Percentiles rank a stretch among this genome's conserved stretches.
These are phyloP conservation scores for Hippolais icterina DNA, from an alignment of 2,113 vertebrate species.

Conservation along the genomic window DNA sequence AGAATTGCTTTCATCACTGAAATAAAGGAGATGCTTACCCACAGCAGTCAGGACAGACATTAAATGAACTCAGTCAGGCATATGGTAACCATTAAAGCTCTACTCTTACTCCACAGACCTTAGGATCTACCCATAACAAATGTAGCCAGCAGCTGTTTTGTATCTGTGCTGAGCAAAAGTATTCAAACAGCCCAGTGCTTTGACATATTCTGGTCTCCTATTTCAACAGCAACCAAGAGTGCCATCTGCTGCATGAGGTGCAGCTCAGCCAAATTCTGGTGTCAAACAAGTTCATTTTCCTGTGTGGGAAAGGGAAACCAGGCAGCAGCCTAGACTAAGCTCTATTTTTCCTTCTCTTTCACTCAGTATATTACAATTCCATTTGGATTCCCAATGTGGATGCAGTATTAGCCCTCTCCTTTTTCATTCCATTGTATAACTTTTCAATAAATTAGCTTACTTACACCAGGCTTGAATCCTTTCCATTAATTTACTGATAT, in stretches of 20 bases:
- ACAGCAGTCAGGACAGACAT: neutral
- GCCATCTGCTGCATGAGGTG: constrained; percentile 41
- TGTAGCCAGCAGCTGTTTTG: neutral
- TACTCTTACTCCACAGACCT: neutral
- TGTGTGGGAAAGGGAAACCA: neutral
- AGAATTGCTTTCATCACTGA: neutral
- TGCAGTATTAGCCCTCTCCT: neutral
- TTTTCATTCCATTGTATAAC: neutral
- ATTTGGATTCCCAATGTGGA: neutral
- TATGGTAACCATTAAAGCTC: neutral
- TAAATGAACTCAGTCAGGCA: neutral
- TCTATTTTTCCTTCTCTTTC: neutral
- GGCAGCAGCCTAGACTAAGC: neutral
- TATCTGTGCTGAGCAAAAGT: neutral
- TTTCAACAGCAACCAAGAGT: neutral
- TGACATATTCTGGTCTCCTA: neutral
- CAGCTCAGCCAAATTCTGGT: neutral
- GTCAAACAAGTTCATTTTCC: neutral
- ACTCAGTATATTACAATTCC: neutral
- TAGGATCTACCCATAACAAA: neutral
- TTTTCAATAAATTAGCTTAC: neutral
- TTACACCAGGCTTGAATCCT: neutral
- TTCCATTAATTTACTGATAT: neutral
- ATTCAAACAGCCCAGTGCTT: neutral
- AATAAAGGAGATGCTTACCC: neutral